phyloP scores from a whole-genome alignment of 2,113 vertebrate genomes.

The Dasyornis broadbenti region DNA sequence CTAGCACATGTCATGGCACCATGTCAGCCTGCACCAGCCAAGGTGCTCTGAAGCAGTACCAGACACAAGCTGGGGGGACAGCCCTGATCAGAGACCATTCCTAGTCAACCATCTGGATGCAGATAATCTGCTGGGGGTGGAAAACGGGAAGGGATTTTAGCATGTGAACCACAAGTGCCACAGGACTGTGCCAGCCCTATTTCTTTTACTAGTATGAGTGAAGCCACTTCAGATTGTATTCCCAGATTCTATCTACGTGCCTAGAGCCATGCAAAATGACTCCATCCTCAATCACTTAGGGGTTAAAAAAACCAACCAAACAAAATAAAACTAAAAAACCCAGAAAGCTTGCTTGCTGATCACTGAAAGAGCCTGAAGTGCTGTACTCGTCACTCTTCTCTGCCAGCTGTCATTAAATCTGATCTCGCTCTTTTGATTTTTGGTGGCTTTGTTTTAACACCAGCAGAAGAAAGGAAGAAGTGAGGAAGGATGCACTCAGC shows the following conservation, averaged over 20 bases:
- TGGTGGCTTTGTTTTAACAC: not conserved
- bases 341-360: not conserved
- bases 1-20: not conserved
- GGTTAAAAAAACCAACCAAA: not conserved
- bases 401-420: not conserved
- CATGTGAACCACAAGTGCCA: not conserved
- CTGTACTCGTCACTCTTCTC: not conserved
- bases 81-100: not conserved
- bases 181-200: not conserved
- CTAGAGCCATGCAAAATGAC: not conserved
- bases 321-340: not conserved
- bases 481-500: not conserved
- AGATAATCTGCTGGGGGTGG: not conserved
- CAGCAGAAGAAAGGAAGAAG: not conserved
- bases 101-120: not conserved
- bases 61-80: not conserved
- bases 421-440: not conserved
- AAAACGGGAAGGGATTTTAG: not conserved
- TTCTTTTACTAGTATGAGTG: not conserved
- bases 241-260: not conserved
- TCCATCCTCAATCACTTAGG: not conserved
- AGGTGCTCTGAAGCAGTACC: not conserved
- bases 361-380: not conserved
- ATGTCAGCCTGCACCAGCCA: not conserved
- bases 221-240: not conserved